Conservation (phyloP, 2,113 vertebrate species). For the Pseudonaja textilis region DNA sequence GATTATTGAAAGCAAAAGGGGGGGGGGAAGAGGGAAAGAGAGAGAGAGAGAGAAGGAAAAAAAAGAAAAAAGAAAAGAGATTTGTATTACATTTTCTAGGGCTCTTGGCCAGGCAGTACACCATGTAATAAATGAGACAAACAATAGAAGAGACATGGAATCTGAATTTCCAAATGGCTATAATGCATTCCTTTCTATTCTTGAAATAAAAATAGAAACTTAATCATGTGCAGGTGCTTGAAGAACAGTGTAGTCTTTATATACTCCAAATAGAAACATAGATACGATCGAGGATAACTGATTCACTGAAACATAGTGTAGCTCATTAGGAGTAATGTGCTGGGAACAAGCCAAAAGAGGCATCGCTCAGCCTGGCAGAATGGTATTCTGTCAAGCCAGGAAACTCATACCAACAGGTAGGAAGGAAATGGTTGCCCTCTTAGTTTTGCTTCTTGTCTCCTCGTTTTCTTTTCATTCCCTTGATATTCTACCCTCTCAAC, state of each 20-base stretch:
- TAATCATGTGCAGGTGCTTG: not conserved
- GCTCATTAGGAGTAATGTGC: not conserved
- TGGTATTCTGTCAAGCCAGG: not conserved
- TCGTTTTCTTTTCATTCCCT: not conserved
- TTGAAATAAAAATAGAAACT: not conserved
- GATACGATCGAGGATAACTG: not conserved
- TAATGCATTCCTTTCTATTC: not conserved
- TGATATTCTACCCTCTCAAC: not conserved
- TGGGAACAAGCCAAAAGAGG: not conserved
- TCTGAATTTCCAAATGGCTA: not conserved
- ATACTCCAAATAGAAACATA: not conserved
- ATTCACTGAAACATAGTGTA: not conserved
- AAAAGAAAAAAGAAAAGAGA: too few species aligned
- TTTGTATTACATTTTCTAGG: not conserved
- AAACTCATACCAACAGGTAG: not conserved
- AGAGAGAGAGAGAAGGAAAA: too few species aligned
- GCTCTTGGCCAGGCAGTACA: not conserved
- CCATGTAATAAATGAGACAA: not conserved
- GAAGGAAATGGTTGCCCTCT: not conserved
- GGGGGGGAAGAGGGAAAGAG: rapidly evolving
- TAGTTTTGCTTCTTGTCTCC: not conserved
- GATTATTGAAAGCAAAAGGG: not conserved
- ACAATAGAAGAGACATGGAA: not conserved
- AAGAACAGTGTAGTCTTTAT: not conserved
- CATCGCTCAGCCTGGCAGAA: not conserved